Evolutionary conservation across 2,113 vertebrate species (phyloP), one percentile per base, ranked within the genome.

Genomic region (Xenopus borealis): DNA sequence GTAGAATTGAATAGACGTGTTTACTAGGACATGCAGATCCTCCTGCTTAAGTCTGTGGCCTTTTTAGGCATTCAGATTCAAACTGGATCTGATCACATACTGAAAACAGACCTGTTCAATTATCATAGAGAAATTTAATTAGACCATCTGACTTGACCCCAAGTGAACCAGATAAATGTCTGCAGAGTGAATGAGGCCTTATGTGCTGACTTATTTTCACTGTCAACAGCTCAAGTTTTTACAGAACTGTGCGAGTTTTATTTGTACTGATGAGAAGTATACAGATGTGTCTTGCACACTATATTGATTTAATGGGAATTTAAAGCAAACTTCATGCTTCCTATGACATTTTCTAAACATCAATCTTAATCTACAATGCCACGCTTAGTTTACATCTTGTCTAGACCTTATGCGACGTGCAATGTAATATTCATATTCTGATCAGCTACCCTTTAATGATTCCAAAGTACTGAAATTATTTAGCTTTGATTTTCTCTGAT

Each of bases 311-410:
- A 27, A 62, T 62, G 62, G 40, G 62, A 40, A 17, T 13, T 30
- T 14, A 64, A 40, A 64, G 14, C 27, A 64, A 33, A 33, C 30
- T 64, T 17, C 62, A 64, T 64, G 62, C 27, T 64, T 64, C 13
- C 16, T 16, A 40, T 17, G 10, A 64, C 13, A 64, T 64, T 33
- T 30, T 64, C 30, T 27, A 30, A 40, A 64, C 23, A 40, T 64
- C 23, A 64, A 33, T 33, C 62, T 64, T 33, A 64, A 64, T 64
- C 62, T 33, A 17, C 62, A 64, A 40, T 64, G 62, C 16, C 16
- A 64, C 30, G 62, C 13, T 64, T 64, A 64, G 23, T 33, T 33
- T 64, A 40, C 16, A 64, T 17, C 53, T 55, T 55, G 53, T 55
- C 53, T 55, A 55, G 53, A 55, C 53, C 53, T 55, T 55, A 55